Evolutionary conservation across 2,888 invertebrate species (phyloP).

Genomic region (Sicus ferrugineus): DNA sequence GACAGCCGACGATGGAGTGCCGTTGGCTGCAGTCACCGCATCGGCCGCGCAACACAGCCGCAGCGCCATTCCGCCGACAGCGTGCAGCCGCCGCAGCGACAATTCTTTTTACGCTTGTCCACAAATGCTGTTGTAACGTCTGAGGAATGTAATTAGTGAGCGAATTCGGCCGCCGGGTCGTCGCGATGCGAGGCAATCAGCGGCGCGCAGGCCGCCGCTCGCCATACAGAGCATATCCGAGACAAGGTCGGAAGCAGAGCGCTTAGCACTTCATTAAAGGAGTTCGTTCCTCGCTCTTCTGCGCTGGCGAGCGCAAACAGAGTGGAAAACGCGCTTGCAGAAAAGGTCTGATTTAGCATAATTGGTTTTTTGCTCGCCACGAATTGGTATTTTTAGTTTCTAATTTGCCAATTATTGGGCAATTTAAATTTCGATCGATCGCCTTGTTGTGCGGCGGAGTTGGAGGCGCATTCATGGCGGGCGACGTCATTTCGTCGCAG

Average conservation of each 20-base stretch:
- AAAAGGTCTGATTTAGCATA: neutral
- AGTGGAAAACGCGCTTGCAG: neutral
- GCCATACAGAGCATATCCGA: slow-evolving; percentile 24
- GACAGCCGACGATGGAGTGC: neutral
- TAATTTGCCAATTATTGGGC: neutral
- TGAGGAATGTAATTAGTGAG: neutral
- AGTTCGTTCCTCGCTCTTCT: neutral
- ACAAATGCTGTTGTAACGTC: no score
- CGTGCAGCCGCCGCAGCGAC: no score
- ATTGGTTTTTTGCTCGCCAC: neutral
- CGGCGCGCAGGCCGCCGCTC: neutral
- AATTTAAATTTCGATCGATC: neutral
- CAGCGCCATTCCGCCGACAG: no score
- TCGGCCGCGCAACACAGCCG: no score
- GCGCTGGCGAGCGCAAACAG: neutral
- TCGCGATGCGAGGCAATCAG: no score
- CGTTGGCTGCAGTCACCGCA: no score
- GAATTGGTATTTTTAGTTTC: neutral
- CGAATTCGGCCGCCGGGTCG: neutral
- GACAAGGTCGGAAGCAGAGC: slow-evolving; percentile 6
- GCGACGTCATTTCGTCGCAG: no score
- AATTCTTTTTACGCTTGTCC: no score
- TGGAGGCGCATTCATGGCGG: no score
- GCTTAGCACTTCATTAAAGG: slow-evolving; percentile 20
- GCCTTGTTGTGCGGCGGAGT: neutral